A percentile compares a stretch with the other conserved stretches of the same genome.
Conservation (phyloP, 2,888 invertebrate genomes). For the Mesodorylaimus sp. region DNA sequence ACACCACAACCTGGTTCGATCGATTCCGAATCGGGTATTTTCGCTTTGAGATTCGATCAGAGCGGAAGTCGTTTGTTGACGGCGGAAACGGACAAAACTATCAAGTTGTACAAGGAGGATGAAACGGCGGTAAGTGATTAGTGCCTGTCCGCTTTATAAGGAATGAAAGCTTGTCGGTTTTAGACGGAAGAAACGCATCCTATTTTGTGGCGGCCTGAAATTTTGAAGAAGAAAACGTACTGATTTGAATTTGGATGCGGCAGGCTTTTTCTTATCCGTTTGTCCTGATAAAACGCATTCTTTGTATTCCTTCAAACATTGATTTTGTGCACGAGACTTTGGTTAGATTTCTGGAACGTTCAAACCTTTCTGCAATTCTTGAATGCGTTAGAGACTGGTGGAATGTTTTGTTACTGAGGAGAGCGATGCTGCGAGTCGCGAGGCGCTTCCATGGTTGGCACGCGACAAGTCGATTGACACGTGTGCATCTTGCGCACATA, state of each 20-base stretch:
- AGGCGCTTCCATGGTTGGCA: too few species aligned
- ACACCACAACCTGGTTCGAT: slow-evolving; percentile 96
- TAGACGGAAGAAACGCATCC: slow-evolving; percentile 84
- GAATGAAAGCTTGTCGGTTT: slow-evolving; percentile 20
- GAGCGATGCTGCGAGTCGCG: too few species aligned
- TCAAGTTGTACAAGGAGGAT: slow-evolving; percentile 95
- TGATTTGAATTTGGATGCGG: slow-evolving; percentile 34
- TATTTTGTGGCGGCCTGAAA: slow-evolving; percentile 89
- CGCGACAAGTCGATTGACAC: too few species aligned
- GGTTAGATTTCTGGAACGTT: too few species aligned
- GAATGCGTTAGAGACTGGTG: too few species aligned
- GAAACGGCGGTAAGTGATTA: slow-evolving; percentile 50
- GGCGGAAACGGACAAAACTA: slow-evolving; percentile 94
- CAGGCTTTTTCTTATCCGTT: not conserved
- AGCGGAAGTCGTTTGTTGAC: slow-evolving; percentile 86
- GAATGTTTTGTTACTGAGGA: too few species aligned
- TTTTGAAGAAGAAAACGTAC: slow-evolving; percentile 73
- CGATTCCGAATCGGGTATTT: slow-evolving; percentile 95
- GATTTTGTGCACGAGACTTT: too few species aligned
- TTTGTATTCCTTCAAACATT: not conserved
- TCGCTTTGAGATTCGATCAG: slow-evolving; percentile 80
- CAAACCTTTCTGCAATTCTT: too few species aligned
- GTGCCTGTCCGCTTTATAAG: not conserved
- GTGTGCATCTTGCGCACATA: too few species aligned
- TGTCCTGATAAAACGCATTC: not conserved